Evolutionary conservation across 2,113 vertebrate genomes (phyloP), one percentile per base, ranked within the genome.

Genomic region (Oryctolagus cuniculus): DNA sequence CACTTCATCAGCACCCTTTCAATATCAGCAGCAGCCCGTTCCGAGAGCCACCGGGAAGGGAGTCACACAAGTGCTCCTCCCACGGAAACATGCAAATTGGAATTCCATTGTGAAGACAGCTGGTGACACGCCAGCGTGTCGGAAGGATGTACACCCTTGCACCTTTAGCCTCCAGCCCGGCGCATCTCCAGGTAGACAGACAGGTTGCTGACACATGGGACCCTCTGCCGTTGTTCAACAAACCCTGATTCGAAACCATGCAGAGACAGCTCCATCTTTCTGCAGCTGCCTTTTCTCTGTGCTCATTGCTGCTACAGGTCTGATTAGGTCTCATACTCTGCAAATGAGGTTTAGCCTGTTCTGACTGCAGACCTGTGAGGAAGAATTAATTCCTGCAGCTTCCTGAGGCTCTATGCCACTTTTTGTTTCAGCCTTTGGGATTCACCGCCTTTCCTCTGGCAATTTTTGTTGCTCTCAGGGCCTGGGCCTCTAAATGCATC

Each of bases 81-180:
- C 31, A 4, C 10, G 0, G 22, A 97, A 79, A 95, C 66, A 80
- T 55, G 81, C 78, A 97, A 80, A 96, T 80, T 92, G 69, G 74
- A 96, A 93, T 84, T 86, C 55, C 90, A 91, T 64, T 53, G 92
- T 64, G 91, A 89, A 84, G 96, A 91, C 92, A 94, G 82, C 29
- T 2, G 27, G 53, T 70, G 92, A 93, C 94, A 90, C 1, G 34
- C 19, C 25, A 34, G 49, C 3, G 27, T 6, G 27, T 4, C 31
- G 5, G 81, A 72, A 31, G 36, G 22, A 79, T 36, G 79, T 70
- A 6, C 0, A 3, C 9, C 81, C n/a, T 87, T 44, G 0, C 89
- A 73, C 90, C 95, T 73, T 89, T n/a, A 67, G 78, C 69, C 53
- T 27, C 10, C 0, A 51, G 80, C 29, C 2, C 0, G 0, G 24